These are phyloP conservation scores for Gavia stellata DNA, from an alignment of 2,113 vertebrate species.

Conservation along the genomic window DNA sequence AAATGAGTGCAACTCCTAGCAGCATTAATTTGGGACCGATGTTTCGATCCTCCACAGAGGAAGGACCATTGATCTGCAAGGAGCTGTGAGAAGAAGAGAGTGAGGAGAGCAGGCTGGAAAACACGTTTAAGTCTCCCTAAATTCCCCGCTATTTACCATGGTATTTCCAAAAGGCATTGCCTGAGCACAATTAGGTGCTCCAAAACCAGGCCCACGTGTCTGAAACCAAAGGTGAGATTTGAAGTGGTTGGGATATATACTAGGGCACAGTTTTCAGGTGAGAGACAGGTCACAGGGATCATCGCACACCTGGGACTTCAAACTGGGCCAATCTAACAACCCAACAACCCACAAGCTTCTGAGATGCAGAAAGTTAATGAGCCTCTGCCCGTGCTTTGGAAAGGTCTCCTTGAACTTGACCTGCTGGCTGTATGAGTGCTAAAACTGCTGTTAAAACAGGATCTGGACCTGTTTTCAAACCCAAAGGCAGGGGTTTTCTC, in stretches of 20 bases:
- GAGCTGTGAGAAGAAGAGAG: not conserved
- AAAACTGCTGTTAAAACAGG: not conserved
- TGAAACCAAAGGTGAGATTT: not conserved
- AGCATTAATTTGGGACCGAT: not conserved
- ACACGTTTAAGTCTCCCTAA: not conserved
- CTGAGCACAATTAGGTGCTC: not conserved
- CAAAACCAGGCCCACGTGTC: not conserved
- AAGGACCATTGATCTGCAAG: not conserved
- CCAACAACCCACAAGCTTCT: not conserved
- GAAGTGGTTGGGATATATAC: not conserved
- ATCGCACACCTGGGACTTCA: not conserved
- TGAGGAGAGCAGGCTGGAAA: not conserved
- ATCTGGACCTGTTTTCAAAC: not conserved
- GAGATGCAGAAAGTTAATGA: not conserved
- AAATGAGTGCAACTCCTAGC: not conserved
- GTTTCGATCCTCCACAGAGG: not conserved
- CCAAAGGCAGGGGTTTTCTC: not conserved
- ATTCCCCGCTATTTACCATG: not conserved
- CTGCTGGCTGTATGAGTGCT: not conserved
- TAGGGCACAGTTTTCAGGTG: not conserved
- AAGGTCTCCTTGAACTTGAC: conserved; percentile 7
- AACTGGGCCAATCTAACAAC: not conserved
- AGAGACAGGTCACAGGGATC: not conserved
- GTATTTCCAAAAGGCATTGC: not conserved
- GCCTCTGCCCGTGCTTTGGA: not conserved